Percentiles rank a stretch among this genome's conserved stretches.
These are phyloP conservation scores for Drosophila albomicans DNA, from an alignment of 1,140 invertebrate genomes.

Conservation along the genomic window DNA sequence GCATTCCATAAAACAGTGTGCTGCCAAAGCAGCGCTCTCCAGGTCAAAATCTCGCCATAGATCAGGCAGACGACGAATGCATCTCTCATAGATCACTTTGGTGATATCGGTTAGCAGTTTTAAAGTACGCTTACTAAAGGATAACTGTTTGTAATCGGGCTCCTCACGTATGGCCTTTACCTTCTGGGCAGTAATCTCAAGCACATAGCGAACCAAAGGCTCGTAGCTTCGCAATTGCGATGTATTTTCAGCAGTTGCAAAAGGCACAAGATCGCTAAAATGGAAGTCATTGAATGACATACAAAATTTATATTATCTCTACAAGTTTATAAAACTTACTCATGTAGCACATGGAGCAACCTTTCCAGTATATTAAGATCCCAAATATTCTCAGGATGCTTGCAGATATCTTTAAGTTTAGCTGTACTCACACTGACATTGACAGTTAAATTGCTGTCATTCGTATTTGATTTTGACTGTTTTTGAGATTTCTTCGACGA, in stretches of 20 bases:
- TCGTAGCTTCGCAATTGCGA: slow-evolving; percentile 60
- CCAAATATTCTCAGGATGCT: slow-evolving; percentile 76
- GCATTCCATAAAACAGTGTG: slow-evolving; percentile 87
- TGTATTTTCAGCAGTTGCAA: slow-evolving; percentile 62
- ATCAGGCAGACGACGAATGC: slow-evolving; percentile 74
- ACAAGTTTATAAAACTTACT: slow-evolving; percentile 50
- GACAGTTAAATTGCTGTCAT: slow-evolving; percentile 30
- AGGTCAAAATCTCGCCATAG: slow-evolving; percentile 85
- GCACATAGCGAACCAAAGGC: slow-evolving; percentile 69
- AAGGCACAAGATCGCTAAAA: slow-evolving; percentile 72
- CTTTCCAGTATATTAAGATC: slow-evolving; percentile 70
- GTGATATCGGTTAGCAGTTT: slow-evolving; percentile 80
- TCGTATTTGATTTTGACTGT: slow-evolving; percentile 41
- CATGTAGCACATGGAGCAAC: slow-evolving; percentile 67
- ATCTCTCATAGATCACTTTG: slow-evolving; percentile 82
- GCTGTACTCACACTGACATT: slow-evolving; percentile 70
- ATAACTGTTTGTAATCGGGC: slow-evolving; percentile 76
- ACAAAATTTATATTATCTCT: not conserved
- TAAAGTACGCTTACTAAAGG: slow-evolving; percentile 71
- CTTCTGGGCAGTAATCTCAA: slow-evolving; percentile 53
- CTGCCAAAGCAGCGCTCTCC: slow-evolving; percentile 81
- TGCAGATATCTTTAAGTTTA: slow-evolving; percentile 64
- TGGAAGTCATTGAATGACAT: not conserved
- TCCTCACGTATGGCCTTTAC: slow-evolving; percentile 67
- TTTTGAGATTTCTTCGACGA: slow-evolving; percentile 64